phyloP scores from a whole-genome alignment of 2,797 vertebrate species.

The Smutsia temminckii region DNA sequence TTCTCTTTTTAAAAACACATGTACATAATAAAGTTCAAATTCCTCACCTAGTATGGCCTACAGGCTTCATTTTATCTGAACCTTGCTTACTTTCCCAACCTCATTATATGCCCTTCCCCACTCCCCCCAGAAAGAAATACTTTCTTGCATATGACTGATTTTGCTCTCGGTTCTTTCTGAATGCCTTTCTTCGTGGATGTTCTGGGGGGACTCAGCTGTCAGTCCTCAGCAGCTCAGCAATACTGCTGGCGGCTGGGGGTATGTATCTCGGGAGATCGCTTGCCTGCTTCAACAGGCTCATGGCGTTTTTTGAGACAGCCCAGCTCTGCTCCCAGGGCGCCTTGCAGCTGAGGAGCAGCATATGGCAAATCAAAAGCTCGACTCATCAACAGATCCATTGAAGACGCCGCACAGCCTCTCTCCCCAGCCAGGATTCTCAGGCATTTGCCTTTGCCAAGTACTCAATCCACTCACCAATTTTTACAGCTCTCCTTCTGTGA shows the following conservation, averaged over 20 bases:
- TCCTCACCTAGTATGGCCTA: not conserved
- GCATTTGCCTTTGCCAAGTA: not conserved
- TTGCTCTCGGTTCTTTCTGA: not conserved
- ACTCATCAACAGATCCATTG: not conserved
- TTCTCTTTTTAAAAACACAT: conserved; percentile 2
- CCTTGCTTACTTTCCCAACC: not conserved
- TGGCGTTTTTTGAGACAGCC: not conserved
- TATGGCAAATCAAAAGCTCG: not conserved
- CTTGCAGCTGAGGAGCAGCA: not conserved
- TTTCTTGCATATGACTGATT: not conserved
- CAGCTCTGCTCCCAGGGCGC: not conserved
- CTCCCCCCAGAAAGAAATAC: not conserved
- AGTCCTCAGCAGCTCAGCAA: not conserved
- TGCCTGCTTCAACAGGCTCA: not conserved
- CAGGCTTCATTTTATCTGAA: not conserved
- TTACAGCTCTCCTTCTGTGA: not conserved
- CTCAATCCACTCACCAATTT: not conserved
- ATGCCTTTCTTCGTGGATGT: not conserved
- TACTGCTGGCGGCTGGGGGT: not conserved
- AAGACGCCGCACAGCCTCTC: not conserved
- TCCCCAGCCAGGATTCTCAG: not conserved
- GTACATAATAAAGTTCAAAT: not conserved
- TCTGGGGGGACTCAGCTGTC: not conserved
- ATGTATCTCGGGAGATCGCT: not conserved
- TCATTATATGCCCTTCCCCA: not conserved